Conservation (phyloP, 2,888 invertebrate species). For the Iselma pallidipennis region DNA sequence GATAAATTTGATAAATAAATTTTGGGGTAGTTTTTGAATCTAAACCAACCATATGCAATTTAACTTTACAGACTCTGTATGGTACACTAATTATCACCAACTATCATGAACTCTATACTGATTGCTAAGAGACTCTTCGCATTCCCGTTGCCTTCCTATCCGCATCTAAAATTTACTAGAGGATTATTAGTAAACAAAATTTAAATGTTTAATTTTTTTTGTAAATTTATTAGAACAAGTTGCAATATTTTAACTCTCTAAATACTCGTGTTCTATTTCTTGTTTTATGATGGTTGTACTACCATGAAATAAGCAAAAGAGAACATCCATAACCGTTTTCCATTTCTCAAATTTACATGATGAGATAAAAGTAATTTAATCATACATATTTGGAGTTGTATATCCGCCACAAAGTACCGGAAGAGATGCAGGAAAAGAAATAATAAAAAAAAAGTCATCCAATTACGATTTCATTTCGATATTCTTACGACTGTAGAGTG, state of each 20-base stretch:
- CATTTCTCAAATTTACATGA: constrained; percentile 25
- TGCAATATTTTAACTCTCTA: no score
- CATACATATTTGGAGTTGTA: constrained; percentile 8
- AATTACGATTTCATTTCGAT: constrained; percentile 37
- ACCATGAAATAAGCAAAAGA: not conserved
- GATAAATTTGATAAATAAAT: not conserved
- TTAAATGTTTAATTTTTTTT: no score
- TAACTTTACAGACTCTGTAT: not conserved
- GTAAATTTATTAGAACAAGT: no score
- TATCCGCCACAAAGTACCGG: not conserved
- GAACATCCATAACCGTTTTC: not conserved
- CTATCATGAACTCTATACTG: no score
- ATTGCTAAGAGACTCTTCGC: no score
- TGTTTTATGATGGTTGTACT: no score
- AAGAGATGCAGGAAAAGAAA: constrained; percentile 3
- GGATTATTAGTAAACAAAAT: no score
- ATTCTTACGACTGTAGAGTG: constrained; percentile 8
- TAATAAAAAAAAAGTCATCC: constrained; percentile 26
- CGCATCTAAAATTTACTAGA: no score
- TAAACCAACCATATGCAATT: not conserved
- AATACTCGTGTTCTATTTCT: no score
- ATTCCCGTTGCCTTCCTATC: no score
- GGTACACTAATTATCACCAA: no score
- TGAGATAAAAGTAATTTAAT: constrained; percentile 26
- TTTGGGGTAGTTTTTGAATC: not conserved